Percentiles rank a stretch among this genome's conserved stretches.
These are phyloP conservation scores for Coregonus clupeaformis DNA, from an alignment of 2,113 vertebrate genomes.

Conservation along the genomic window DNA sequence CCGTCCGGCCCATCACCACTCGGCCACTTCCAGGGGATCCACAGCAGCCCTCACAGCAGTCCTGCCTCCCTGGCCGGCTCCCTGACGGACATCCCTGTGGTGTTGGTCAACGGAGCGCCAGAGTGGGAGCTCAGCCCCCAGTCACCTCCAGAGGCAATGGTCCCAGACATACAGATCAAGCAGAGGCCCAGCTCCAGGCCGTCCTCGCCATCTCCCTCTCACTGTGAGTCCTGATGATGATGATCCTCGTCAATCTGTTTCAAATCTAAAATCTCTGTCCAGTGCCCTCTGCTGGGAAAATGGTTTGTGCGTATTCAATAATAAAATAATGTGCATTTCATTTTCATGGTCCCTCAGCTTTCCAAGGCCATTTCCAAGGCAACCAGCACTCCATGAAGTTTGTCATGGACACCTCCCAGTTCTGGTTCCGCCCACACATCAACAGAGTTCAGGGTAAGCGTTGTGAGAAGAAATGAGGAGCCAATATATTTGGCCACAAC, in stretches of 20 bases:
- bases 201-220: constrained; percentile 11
- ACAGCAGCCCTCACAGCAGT: constrained; percentile 71
- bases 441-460: constrained; percentile 83
- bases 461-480: not conserved
- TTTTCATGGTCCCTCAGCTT: constrained; percentile 20
- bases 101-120: constrained; percentile 82
- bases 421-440: constrained; percentile 89
- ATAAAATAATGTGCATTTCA: not conserved
- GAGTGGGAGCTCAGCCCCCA: constrained; percentile 36
- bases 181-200: constrained; percentile 17
- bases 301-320: too few species aligned
- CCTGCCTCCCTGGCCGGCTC: constrained; percentile 76
- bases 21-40: constrained; percentile 29
- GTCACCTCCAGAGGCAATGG: constrained; percentile 2
- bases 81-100: constrained; percentile 76
- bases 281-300: not conserved
- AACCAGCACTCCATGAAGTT: constrained; percentile 89
- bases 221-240: constrained; percentile 35
- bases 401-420: constrained; percentile 91
- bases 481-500: not conserved
- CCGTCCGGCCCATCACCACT: constrained; percentile 21
- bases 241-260: not conserved
- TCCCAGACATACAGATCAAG: not conserved
- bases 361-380: constrained; percentile 62
- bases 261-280: not conserved